phyloP scores from a whole-genome alignment of 1,140 invertebrate genomes.

The Neotoxoptera formosana region DNA sequence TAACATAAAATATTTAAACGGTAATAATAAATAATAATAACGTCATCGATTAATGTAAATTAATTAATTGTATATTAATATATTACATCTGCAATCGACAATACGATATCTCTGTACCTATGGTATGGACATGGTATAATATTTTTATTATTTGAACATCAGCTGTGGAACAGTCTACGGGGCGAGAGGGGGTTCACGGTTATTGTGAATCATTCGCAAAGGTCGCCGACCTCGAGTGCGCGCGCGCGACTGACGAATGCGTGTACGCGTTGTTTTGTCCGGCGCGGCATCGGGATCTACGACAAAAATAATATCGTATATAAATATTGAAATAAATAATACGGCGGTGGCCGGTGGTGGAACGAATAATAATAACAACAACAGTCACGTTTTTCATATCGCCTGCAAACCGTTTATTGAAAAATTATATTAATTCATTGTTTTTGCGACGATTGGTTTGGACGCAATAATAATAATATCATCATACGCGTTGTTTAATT shows the following conservation, averaged over 20 bases:
- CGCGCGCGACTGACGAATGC: neutral
- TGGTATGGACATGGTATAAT: neutral
- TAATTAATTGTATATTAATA: neutral
- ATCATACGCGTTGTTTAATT: neutral
- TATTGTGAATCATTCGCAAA: neutral
- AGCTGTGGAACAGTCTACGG: neutral
- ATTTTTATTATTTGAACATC: constrained; percentile 9
- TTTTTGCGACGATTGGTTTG: neutral
- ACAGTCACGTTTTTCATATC: neutral
- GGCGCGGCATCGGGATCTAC: neutral
- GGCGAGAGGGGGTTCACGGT: neutral
- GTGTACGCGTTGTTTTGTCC: neutral
- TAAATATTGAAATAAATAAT: constrained; percentile 14
- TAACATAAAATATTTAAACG: too few species aligned
- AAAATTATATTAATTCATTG: neutral
- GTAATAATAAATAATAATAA: neutral
- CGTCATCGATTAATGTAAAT: neutral
- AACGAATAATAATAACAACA: neutral
- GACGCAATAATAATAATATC: neutral
- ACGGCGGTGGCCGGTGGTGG: neutral
- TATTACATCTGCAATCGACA: neutral
- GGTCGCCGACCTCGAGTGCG: constrained; percentile 16
- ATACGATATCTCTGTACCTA: neutral
- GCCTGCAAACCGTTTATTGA: neutral
- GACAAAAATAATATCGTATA: neutral